phyloP scores from a whole-genome alignment of 2,797 vertebrate species.

The Cercopithecus petaurista region DNA sequence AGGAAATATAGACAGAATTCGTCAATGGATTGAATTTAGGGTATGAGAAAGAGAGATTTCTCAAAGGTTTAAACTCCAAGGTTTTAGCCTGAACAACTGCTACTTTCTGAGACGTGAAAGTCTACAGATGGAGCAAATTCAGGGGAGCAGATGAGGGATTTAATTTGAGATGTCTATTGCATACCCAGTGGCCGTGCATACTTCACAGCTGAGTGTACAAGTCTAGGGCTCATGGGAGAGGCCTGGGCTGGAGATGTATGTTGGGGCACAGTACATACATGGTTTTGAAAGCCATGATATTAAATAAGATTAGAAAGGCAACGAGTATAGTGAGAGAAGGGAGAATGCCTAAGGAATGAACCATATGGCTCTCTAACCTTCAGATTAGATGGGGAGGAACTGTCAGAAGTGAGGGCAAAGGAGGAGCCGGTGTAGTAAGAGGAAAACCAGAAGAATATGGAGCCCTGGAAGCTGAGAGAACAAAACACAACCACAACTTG shows the following conservation, averaged over 20 bases:
- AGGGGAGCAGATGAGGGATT: background rate
- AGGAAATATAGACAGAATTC: background rate
- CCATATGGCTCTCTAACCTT: background rate
- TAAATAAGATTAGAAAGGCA: background rate
- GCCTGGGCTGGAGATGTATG: background rate
- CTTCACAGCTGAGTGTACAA: background rate
- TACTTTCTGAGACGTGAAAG: background rate
- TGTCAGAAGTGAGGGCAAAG: background rate
- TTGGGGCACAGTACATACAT: background rate
- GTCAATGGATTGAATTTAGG: background rate
- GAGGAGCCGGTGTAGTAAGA: background rate
- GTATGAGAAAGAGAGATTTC: background rate
- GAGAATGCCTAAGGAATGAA: background rate
- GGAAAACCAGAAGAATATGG: background rate
- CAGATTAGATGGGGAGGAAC: background rate
- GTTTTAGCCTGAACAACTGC: background rate
- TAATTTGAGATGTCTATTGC: background rate
- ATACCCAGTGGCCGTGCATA: background rate
- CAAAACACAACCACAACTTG: background rate
- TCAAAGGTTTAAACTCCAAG: background rate
- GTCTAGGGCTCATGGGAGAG: background rate
- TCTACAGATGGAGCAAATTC: background rate
- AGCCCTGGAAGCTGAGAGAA: background rate
- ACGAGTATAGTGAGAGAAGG: background rate
- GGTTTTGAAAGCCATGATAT: background rate